Evolutionary conservation across 2,797 vertebrate genomes (phyloP).

Genomic region (Sebastes reedi): DNA sequence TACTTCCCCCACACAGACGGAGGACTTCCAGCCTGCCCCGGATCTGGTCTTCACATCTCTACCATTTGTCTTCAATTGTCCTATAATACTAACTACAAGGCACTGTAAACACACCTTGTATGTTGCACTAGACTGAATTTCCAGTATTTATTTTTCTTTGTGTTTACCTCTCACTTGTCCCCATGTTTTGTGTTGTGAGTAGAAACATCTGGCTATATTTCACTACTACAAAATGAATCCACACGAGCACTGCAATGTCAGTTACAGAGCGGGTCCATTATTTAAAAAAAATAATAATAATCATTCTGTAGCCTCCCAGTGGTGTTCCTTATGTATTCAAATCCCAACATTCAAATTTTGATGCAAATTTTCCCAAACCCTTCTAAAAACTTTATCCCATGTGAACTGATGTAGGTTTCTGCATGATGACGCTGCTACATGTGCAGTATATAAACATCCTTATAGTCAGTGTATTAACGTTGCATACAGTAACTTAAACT

Average conservation of each 20-base stretch:
- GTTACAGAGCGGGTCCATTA: too few relatives aligned
- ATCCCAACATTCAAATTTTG: too few relatives aligned
- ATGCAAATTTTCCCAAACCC: too few relatives aligned
- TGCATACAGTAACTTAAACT: too few relatives aligned
- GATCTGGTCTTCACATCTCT: slow-evolving; percentile 8
- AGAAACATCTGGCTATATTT: background rate
- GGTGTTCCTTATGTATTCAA: too few relatives aligned
- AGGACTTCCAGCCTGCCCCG: background rate
- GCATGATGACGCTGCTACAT: too few relatives aligned
- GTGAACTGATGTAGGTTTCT: too few relatives aligned
- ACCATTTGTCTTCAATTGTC: background rate
- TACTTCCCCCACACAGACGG: background rate
- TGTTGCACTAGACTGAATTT: background rate
- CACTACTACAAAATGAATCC: background rate
- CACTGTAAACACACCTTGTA: background rate
- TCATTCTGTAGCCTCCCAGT: too few relatives aligned
- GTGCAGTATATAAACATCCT: too few relatives aligned
- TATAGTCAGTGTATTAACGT: too few relatives aligned
- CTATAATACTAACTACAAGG: background rate
- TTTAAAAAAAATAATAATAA: too few relatives aligned
- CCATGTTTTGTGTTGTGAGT: background rate
- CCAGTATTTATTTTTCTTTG: background rate
- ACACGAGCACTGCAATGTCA: background rate
- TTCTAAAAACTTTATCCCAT: too few relatives aligned
- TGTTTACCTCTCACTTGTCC: background rate